Evolutionary conservation across 2,888 invertebrate species (phyloP), one percentile per base, ranked within the genome.

Genomic region (Phyllotreta cruciferae): DNA sequence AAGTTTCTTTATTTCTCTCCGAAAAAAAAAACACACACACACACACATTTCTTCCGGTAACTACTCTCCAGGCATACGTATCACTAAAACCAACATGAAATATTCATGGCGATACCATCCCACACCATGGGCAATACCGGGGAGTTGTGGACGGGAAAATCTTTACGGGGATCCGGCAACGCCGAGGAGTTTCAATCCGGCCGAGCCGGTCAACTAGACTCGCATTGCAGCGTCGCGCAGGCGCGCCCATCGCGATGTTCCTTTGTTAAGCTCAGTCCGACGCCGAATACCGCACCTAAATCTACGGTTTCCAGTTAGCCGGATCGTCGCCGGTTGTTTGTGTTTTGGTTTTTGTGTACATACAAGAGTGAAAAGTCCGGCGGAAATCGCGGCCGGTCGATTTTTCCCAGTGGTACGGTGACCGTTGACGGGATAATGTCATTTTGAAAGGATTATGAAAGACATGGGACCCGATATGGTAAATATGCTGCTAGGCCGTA

Each of bases 401-500:
- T 41, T 39, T 50, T 68, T 63, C 56, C 60, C 56, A 41, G 64
- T 62, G 67, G 64, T 61, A 62, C 41, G 37, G 57, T 58, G 58
- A 9, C 10, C 38, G 13, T 34, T 34, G 10, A 36, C 39, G 39
- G 62, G 47, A 69, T 73, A 75, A 74, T 72, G 70, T 66, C 63
- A 64, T 69, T 67, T 64, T 57, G 52, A 58, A 57, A 58, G 79
- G 88, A 89, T 52, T 86, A 90, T 89, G 88, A 89, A 87, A 87
- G 88, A 89, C 85, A 88, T 90, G 88, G 90, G 89, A 85, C 89
- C 89, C 84, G 90, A 90, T 84, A 90, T 90, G 90, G 90, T 90
- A 84, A 86, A 72, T 77, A 58, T 24, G 9, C n/a, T 47, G 7
- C 35, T 35, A 55, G 34, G 10, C 36, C 50, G 10, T 37, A 37